Evolutionary conservation across 2,113 vertebrate species (phyloP).

Genomic region (Psilopogon haemacephalus): DNA sequence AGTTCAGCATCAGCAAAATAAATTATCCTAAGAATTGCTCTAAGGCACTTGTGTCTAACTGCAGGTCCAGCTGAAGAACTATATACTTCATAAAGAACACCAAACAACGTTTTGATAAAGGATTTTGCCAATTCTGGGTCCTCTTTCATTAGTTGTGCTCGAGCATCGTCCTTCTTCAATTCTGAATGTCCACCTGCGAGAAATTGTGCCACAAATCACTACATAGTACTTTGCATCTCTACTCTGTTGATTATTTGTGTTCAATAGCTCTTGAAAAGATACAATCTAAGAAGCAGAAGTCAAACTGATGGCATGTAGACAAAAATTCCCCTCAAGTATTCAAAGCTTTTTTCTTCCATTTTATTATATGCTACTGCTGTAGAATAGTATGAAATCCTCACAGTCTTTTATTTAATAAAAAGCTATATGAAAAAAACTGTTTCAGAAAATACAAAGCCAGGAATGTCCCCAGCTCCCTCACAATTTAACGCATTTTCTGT

Average conservation of each 20-base stretch:
- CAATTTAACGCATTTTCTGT: not conserved
- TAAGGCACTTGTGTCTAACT: conserved; percentile 99
- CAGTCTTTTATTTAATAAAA: not conserved
- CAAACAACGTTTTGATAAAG: conserved; percentile 99
- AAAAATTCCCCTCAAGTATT: not conserved
- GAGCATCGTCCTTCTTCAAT: conserved; percentile 93
- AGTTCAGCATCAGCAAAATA: conserved; percentile 99
- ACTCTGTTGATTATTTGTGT: not conserved
- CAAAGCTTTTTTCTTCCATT: not conserved
- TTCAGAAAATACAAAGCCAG: not conserved
- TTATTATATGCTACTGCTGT: not conserved
- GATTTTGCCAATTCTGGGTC: conserved; percentile 97
- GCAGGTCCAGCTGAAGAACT: conserved; percentile 98
- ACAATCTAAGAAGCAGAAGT: not conserved
- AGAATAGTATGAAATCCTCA: not conserved
- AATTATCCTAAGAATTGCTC: conserved; percentile 99
- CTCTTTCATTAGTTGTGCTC: conserved; percentile 98
- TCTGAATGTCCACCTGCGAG: conserved; percentile 89
- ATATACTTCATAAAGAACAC: conserved; percentile 99
- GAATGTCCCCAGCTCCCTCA: not conserved
- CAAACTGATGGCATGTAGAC: not conserved
- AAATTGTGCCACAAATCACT: not conserved
- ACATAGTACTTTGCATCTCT: not conserved
- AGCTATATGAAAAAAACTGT: not conserved
- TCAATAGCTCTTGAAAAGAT: not conserved